Base-by-base conservation (phyloP, 2,888 invertebrate genomes). In the Limulus polyphemus region DNA sequence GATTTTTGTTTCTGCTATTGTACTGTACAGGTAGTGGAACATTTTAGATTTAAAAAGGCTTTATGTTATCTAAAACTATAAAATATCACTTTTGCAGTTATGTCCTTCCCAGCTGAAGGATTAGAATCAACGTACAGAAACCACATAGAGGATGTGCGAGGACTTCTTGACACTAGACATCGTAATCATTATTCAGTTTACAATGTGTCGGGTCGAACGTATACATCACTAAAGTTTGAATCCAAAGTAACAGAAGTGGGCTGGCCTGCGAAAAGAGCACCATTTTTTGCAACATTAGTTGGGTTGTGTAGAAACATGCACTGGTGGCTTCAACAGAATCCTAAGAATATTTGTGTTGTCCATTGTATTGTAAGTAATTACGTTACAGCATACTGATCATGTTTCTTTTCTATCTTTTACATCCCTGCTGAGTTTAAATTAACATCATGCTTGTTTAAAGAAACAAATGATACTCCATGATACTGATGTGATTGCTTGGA, bases 31-130 rank as follows among this genome's bases (percentile, higher is more conserved):
- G 32, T 32, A 7, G 3, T 7, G 3, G 3, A 32, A 32, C 32
- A 32, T 32, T 32, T 32, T 32, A 32, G 7, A 32, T 32, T 32
- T 32, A 32, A 32, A 32, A 32, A 32, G 5, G 12, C 5, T 61
- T 61, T 51, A 1, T 14, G 52, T 47, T 49, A 11, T 46, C n/a
- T 13, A 17, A 46, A 32, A 32, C 11, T 47, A 32, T 1, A 32
- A 47, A 59, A 46, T 14, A 12, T 32, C 46, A 49, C 49, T 16
- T 17, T 61, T 68, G 11, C 63, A 72, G 90, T 94, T 16, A 94
- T 97, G 91, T 93, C 95, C 10, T 93, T 87, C 75, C 93, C 95
- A 1, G 91, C 90, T 0, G 95, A 97, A 75, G 91, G 93, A 10
- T 81, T 94, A 58, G 94, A 95, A 75, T 88, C 92, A n/a, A 84